Evolutionary conservation across 1,140 invertebrate genomes (phyloP).

Genomic region (Drosophila kikkawai): DNA sequence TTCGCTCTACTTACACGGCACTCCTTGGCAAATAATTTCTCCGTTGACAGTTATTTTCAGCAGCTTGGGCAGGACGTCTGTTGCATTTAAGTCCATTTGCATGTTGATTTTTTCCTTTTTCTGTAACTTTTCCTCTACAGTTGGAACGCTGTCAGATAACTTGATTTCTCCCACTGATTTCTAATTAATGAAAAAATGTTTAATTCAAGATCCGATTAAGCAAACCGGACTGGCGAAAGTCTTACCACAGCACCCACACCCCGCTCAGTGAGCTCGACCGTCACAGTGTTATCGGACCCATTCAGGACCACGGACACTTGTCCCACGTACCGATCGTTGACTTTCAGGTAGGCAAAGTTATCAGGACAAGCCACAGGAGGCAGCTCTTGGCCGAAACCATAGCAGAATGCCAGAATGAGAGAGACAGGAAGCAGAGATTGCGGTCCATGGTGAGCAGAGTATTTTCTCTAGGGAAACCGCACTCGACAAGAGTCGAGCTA

Average conservation of each 20-base stretch:
- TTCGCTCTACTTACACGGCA: constrained; percentile 44
- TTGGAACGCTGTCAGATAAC: constrained; percentile 43
- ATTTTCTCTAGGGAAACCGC: not conserved
- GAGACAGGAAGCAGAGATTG: not conserved
- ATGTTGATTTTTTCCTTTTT: constrained; percentile 52
- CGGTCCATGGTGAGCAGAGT: not conserved
- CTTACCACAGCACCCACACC: not conserved
- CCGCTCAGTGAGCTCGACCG: not conserved
- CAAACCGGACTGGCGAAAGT: not conserved
- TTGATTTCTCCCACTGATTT: constrained; percentile 4
- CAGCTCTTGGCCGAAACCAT: not conserved
- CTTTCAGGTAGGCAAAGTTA: not conserved
- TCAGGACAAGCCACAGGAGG: constrained; percentile 2
- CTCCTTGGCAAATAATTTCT: constrained; percentile 35
- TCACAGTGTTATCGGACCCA: not conserved
- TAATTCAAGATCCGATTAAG: not conserved
- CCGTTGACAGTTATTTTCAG: constrained; percentile 53
- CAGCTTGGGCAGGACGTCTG: constrained; percentile 62
- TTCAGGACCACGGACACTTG: not conserved
- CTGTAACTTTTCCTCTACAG: constrained; percentile 28
- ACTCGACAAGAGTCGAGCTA: not conserved
- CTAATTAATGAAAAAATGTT: not conserved
- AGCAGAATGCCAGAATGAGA: not conserved
- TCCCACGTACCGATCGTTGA: not conserved
- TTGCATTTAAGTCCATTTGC: constrained; percentile 65